These are phyloP conservation scores for Cataglyphis albicans DNA, from an alignment of 2,888 invertebrate species.

Conservation along the genomic window DNA sequence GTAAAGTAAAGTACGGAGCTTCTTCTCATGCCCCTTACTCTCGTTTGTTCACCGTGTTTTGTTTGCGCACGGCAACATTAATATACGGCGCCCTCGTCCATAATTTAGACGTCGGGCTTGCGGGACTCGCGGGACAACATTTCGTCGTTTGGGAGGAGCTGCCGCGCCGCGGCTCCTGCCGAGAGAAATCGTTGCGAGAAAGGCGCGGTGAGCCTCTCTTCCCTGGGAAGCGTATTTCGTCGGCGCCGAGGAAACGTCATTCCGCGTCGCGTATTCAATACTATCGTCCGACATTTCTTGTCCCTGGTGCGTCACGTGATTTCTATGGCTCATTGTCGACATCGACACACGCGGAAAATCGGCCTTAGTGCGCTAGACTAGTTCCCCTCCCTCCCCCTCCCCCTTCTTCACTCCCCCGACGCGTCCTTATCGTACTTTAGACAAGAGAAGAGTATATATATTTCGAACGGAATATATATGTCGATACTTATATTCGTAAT, in stretches of 20 bases:
- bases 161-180: not conserved
- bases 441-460: not conserved
- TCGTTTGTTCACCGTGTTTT: slow-evolving; percentile 26
- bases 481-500: not conserved
- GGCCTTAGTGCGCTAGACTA: not conserved
- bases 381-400: not conserved
- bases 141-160: slow-evolving; percentile 26
- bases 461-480: not conserved
- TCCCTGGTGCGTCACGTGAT: slow-evolving; percentile 63
- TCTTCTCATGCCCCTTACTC: not conserved
- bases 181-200: slow-evolving; percentile 25
- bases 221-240: not conserved
- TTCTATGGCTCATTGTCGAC: slow-evolving; percentile 70
- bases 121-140: slow-evolving; percentile 36
- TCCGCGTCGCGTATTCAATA: slow-evolving; percentile 55
- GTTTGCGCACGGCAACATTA: slow-evolving; percentile 32
- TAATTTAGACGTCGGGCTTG: slow-evolving; percentile 34
- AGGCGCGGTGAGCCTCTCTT: not conserved
- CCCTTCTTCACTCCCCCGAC: slow-evolving; percentile 38
- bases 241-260: not conserved
- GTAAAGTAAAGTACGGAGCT: slow-evolving; percentile 6
- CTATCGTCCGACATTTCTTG: slow-evolving; percentile 54
- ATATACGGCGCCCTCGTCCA: slow-evolving; percentile 34
- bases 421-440: slow-evolving; percentile 54
- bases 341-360: slow-evolving; percentile 59